Evolutionary conservation across 2,113 vertebrate species (phyloP).

Genomic region (Choloepus hoffmanni): DNA sequence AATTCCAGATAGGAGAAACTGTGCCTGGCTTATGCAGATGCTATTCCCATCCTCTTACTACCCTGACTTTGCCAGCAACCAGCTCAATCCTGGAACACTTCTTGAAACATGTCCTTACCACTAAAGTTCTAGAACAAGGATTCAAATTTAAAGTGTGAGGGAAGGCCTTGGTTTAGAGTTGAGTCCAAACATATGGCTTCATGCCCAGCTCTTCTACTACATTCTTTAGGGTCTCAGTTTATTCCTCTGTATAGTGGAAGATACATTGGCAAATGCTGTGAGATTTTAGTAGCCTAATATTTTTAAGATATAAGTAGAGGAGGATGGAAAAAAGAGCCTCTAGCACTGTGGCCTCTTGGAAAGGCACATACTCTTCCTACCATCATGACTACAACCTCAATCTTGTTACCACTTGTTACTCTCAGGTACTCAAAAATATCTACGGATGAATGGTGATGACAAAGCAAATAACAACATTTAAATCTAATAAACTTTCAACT

Average conservation of each 20-base stretch:
- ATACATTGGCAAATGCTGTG: neutral
- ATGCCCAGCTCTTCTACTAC: neutral
- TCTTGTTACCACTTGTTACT: neutral
- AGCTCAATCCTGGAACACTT: slow-evolving; percentile 63
- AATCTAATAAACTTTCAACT: neutral
- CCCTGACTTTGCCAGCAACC: slow-evolving; percentile 70
- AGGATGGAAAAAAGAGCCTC: neutral
- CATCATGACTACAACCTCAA: neutral
- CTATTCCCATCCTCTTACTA: slow-evolving; percentile 15
- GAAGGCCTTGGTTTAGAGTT: slow-evolving; percentile 21
- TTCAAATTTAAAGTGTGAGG: slow-evolving; percentile 59
- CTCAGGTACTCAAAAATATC: slow-evolving; percentile 7
- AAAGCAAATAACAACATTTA: slow-evolving; percentile 27
- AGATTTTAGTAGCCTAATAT: slow-evolving; percentile 29
- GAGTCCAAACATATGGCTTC: slow-evolving; percentile 21
- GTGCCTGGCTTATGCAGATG: slow-evolving; percentile 47
- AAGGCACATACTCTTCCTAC: neutral
- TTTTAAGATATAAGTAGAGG: neutral
- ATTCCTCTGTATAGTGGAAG: neutral
- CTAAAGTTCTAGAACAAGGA: slow-evolving; percentile 30
- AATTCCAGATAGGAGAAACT: slow-evolving; percentile 56
- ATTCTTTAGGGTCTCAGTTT: neutral
- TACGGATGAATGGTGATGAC: neutral
- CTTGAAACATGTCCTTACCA: slow-evolving; percentile 60
- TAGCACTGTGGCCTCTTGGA: neutral